These are phyloP conservation scores for Coptodon rendalli DNA, from an alignment of 2,113 vertebrate species.

Conservation along the genomic window DNA sequence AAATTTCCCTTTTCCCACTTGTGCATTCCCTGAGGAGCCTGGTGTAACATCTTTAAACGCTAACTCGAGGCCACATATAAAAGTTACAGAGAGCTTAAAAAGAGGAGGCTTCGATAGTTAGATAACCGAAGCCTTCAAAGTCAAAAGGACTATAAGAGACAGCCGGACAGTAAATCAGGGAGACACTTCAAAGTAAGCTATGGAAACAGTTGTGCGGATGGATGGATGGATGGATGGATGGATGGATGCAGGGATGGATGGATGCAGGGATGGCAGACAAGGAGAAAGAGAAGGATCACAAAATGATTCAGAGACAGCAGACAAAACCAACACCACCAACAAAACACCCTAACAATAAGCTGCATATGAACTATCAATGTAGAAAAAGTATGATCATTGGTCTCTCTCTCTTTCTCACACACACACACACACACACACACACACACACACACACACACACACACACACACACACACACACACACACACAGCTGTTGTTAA, in stretches of 20 bases:
- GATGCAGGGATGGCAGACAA: constrained; percentile 3
- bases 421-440: not conserved
- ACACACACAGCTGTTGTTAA: constrained; percentile 36
- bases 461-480: not conserved
- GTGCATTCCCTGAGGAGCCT: constrained; percentile 45
- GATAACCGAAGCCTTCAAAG: constrained; percentile 54
- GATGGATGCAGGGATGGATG: not conserved
- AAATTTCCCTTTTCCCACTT: constrained; percentile 64
- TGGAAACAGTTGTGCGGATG: constrained; percentile 15
- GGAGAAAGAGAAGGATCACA: constrained; percentile 14
- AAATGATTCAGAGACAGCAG: constrained; percentile 18
- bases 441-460: not conserved
- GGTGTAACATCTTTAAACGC: constrained; percentile 35
- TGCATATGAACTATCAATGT: constrained; percentile 15
- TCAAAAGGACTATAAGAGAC: constrained; percentile 46
- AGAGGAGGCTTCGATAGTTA: constrained; percentile 28
- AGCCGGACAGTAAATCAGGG: constrained; percentile 54
- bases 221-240: not conserved
- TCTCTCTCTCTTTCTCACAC: not conserved
- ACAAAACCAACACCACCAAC: constrained; percentile 32
- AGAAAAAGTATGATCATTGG: constrained; percentile 16
- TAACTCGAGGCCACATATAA: constrained; percentile 36
- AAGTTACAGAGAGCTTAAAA: constrained; percentile 36
- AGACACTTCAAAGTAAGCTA: constrained; percentile 57
- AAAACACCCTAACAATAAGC: constrained; percentile 28